Evolutionary conservation across 2,113 vertebrate genomes (phyloP).

Genomic region (Alethe castanea): DNA sequence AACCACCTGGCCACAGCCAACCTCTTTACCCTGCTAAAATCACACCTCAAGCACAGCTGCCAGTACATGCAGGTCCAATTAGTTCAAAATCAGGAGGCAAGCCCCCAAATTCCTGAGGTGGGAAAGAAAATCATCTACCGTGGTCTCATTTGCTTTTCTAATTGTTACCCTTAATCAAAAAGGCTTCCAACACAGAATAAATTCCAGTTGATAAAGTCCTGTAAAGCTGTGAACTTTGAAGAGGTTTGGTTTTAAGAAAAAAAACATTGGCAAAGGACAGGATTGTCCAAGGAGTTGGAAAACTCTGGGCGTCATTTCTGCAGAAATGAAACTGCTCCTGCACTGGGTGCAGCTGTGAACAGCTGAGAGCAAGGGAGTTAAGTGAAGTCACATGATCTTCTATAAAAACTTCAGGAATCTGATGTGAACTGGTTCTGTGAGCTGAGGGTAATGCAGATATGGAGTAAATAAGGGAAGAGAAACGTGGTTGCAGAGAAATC

Average conservation of each 20-base stretch:
- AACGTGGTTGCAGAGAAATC: background rate
- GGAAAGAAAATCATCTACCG: background rate
- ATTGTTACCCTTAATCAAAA: background rate
- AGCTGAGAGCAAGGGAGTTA: background rate
- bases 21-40: background rate
- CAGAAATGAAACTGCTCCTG: background rate
- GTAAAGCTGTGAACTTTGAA: background rate
- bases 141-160: background rate
- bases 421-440: conserved; percentile 5
- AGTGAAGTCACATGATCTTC: background rate
- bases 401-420: background rate
- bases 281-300: background rate
- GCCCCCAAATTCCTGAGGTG: background rate
- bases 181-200: background rate
- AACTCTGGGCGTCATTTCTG: background rate
- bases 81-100: background rate
- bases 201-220: background rate
- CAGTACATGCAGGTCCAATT: background rate
- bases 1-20: background rate
- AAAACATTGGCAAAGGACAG: background rate
- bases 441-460: background rate
- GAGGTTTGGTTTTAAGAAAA: background rate
- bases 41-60: background rate
- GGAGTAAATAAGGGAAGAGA: background rate
- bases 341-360: background rate